A percentile compares a stretch with the other conserved stretches of the same genome.
phyloP scores from a whole-genome alignment of 2,888 invertebrate species.

The Neocrepidodera transversa region DNA sequence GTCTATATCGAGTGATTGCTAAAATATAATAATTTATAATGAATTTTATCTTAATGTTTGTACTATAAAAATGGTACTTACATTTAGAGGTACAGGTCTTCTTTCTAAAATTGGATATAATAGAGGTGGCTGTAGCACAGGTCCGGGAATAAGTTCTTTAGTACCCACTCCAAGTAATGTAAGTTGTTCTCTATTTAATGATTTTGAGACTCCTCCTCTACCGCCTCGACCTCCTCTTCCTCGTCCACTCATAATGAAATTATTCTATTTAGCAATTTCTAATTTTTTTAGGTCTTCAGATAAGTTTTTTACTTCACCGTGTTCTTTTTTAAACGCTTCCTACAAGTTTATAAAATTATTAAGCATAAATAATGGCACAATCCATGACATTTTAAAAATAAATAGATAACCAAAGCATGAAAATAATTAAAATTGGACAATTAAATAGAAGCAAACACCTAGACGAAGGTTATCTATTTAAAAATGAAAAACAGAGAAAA shows the following conservation, averaged over 20 bases:
- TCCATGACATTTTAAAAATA: background rate
- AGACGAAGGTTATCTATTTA: no score
- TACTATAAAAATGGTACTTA: conserved; percentile 30
- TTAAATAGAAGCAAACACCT: no score
- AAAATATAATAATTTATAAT: conserved; percentile 31
- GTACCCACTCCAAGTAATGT: conserved; percentile 65
- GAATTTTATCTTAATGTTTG: background rate
- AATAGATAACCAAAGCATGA: background rate
- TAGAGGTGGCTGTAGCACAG: conserved; percentile 57
- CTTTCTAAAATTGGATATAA: conserved; percentile 55
- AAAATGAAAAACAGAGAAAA: no score
- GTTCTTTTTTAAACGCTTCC: conserved; percentile 56
- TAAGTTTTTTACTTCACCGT: conserved; percentile 53
- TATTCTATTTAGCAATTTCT: conserved; percentile 49
- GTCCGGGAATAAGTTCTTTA: conserved; percentile 61
- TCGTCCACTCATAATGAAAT: conserved; percentile 58
- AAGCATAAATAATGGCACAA: no score
- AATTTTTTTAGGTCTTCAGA: conserved; percentile 54
- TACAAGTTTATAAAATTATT: no score
- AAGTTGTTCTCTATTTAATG: conserved; percentile 67
- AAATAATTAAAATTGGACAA: no score
- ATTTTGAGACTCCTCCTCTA: conserved; percentile 52
- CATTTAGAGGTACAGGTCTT: conserved; percentile 55
- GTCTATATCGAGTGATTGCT: conserved; percentile 64
- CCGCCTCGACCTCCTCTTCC: conserved; percentile 61